phyloP scores from a whole-genome alignment of 2,888 invertebrate species.

The Neocrepidodera transversa region DNA sequence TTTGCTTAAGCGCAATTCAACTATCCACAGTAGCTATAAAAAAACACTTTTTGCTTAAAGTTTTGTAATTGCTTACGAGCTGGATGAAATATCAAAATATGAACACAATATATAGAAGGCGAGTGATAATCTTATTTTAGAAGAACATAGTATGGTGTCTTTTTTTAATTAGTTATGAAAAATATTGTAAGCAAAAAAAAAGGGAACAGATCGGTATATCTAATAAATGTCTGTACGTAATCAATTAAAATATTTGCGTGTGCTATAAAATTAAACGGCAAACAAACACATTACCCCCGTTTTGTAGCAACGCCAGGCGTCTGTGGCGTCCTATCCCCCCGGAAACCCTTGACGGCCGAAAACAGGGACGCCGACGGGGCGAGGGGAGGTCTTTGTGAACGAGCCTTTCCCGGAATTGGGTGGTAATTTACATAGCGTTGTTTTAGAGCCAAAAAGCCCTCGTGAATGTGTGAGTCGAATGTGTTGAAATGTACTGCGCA shows the following conservation, averaged over 20 bases:
- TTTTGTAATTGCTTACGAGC: no score
- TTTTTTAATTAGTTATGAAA: no score
- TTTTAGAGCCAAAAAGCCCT: conserved; percentile 47
- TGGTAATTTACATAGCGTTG: conserved; percentile 59
- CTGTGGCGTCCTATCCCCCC: conserved; percentile 16
- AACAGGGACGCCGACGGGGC: conserved; percentile 35
- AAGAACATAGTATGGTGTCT: no score
- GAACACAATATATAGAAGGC: no score
- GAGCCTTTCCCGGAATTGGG: conserved; percentile 57
- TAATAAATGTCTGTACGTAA: no score
- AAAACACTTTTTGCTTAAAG: no score
- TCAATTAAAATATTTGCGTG: conserved; percentile 26
- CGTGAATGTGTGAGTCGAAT: conserved; percentile 41
- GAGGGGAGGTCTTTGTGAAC: conserved; percentile 46
- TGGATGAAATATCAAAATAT: no score
- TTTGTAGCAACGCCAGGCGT: conserved; percentile 19
- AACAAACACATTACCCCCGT: conserved; percentile 28
- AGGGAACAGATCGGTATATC: no score
- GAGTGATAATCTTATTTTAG: no score
- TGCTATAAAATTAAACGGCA: conserved; percentile 24
- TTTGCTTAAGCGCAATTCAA: no score
- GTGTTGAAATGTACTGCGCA: conserved; percentile 52
- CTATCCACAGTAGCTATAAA: no score
- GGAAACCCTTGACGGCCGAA: conserved; percentile 18
- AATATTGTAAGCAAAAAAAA: no score